Percentiles rank a stretch among this genome's conserved stretches.
These are phyloP conservation scores for Chrysotoxum bicinctum DNA, from an alignment of 2,888 invertebrate species.

Conservation along the genomic window DNA sequence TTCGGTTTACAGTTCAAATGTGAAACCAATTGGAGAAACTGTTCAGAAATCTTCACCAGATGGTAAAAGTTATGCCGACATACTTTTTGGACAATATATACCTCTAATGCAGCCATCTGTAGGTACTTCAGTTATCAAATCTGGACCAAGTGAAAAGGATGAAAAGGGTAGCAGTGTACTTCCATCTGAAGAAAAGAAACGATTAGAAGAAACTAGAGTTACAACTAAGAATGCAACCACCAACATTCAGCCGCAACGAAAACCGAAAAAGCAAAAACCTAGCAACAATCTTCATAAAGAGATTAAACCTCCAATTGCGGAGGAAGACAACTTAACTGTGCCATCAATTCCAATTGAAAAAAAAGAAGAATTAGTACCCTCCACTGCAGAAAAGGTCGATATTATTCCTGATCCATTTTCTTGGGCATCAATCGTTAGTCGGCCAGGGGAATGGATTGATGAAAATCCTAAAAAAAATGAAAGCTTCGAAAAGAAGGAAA, in stretches of 20 bases:
- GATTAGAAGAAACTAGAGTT: conserved; percentile 5
- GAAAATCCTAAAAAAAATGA: conserved; percentile 67
- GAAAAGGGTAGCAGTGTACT: conserved; percentile 24
- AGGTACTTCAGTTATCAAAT: neutral
- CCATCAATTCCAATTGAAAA: neutral
- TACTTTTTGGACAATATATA: conserved; percentile 83
- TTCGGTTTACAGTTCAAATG: neutral
- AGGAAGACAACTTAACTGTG: neutral
- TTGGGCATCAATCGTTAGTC: conserved; percentile 79
- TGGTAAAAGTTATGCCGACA: conserved; percentile 88
- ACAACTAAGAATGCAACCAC: neutral
- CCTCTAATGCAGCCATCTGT: conserved; percentile 2
- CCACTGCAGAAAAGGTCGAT: neutral
- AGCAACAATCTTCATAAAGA: neutral
- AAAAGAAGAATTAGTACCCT: neutral
- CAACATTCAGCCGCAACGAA: conserved; percentile 67
- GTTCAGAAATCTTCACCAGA: conserved; percentile 83
- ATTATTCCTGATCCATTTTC: conserved; percentile 74
- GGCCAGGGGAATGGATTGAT: conserved; percentile 77
- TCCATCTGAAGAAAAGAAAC: conserved; percentile 35
- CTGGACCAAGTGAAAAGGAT: conserved; percentile 29
- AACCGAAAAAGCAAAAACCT: neutral
- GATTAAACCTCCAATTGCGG: neutral
- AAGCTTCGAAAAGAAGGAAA: neutral
- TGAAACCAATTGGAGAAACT: conserved; percentile 76